Conservation (phyloP, 2,113 vertebrate species). For the Salminus brasiliensis region DNA sequence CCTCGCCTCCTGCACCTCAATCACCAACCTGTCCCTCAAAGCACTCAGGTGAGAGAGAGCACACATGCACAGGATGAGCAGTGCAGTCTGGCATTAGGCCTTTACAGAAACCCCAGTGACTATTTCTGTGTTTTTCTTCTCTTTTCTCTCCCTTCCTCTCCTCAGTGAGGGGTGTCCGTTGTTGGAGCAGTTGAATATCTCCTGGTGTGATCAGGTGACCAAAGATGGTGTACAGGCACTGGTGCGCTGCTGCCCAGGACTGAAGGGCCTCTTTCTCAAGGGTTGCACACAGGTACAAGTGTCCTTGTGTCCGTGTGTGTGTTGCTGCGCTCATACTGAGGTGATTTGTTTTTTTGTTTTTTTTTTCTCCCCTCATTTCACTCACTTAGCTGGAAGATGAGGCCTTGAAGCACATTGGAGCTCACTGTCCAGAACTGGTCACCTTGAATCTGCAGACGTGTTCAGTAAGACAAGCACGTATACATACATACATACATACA, state of each 20-base stretch:
- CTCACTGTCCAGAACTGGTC: slow-evolving; percentile 93
- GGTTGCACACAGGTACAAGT: slow-evolving; percentile 98
- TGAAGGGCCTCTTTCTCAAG: slow-evolving; percentile 92
- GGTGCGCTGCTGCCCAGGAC: slow-evolving; percentile 90
- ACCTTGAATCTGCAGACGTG: slow-evolving; percentile 97
- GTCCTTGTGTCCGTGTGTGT: too few species aligned
- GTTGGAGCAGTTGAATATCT: slow-evolving; percentile 97
- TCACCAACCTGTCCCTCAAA: slow-evolving; percentile 98
- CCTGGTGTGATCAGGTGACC: slow-evolving; percentile 98
- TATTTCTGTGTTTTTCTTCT: too few species aligned
- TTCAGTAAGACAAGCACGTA: slow-evolving; percentile 82
- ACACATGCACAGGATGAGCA: background rate
- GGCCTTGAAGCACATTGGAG: slow-evolving; percentile 94
- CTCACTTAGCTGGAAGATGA: slow-evolving; percentile 88
- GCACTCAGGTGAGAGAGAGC: slow-evolving; percentile 84
- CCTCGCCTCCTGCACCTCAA: slow-evolving; percentile 95
- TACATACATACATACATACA: background rate
- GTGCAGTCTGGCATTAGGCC: too few species aligned
- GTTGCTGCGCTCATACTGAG: too few species aligned
- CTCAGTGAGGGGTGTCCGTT: slow-evolving; percentile 94
- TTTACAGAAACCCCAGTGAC: too few species aligned
- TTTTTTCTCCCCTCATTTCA: background rate
- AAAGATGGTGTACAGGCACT: slow-evolving; percentile 97
- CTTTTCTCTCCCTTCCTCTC: slow-evolving; percentile 50
- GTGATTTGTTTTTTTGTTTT: too few species aligned